Conservation (phyloP, 2,797 vertebrate species). For the Microctenopoma stevenorrisi region DNA sequence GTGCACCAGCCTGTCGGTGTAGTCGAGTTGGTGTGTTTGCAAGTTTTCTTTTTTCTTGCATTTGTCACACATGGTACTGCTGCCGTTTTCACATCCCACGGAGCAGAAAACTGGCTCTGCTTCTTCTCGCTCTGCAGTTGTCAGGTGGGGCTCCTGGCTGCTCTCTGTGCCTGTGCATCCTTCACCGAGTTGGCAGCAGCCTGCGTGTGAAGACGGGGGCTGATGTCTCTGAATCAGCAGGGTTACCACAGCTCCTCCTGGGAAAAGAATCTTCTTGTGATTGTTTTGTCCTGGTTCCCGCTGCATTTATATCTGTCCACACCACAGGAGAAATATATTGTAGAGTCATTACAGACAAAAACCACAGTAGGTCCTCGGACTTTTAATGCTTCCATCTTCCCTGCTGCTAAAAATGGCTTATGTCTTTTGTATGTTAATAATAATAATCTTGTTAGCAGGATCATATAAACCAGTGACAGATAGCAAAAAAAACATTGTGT, state of each 20-base stretch:
- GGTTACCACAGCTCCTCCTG: neutral
- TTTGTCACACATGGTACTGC: slow-evolving; percentile 28
- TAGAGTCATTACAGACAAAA: neutral
- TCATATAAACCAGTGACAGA: neutral
- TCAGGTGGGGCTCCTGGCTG: slow-evolving; percentile 38
- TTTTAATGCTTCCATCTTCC: neutral
- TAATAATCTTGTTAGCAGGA: neutral
- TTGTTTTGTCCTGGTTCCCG: neutral
- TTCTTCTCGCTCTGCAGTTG: slow-evolving; percentile 22
- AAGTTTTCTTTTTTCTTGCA: slow-evolving; percentile 1
- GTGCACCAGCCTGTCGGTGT: slow-evolving; percentile 13
- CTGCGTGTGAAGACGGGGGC: slow-evolving; percentile 7
- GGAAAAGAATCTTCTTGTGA: neutral
- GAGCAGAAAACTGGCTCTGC: slow-evolving; percentile 26
- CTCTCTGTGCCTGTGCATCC: slow-evolving; percentile 29
- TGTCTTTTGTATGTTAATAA: neutral
- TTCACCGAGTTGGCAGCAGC: slow-evolving; percentile 23
- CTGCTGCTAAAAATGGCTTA: no score
- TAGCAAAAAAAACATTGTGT: no score
- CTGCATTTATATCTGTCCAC: neutral
- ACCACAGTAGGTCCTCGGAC: neutral
- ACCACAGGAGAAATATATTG: neutral
- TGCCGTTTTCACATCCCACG: slow-evolving; percentile 39
- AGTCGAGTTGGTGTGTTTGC: neutral
- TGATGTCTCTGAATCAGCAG: neutral